Evolutionary conservation across 2,888 invertebrate species (phyloP).

Genomic region (Tachystola acroxantha): DNA sequence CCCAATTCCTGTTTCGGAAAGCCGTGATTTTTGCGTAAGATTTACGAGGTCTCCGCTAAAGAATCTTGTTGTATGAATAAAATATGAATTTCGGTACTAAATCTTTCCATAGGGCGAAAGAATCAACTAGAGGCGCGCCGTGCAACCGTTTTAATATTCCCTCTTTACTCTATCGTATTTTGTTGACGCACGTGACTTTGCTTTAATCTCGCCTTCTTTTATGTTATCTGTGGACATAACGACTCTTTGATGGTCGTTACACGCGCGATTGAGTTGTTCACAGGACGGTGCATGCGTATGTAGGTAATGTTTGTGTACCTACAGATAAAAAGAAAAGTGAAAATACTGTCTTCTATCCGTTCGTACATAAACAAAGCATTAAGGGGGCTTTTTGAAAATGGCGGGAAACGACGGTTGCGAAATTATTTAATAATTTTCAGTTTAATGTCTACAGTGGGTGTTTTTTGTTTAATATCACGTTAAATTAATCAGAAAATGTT

Average conservation of each 20-base stretch:
- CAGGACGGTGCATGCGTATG: too few relatives aligned
- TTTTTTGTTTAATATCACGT: too few relatives aligned
- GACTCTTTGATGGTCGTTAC: constrained; percentile 19
- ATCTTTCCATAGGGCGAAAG: constrained; percentile 2
- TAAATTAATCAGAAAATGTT: too few relatives aligned
- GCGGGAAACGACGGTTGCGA: too few relatives aligned
- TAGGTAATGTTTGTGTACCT: too few relatives aligned
- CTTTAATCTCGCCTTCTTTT: constrained; percentile 23
- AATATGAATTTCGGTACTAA: constrained; percentile 2
- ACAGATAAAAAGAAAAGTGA: too few relatives aligned
- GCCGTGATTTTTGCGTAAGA: constrained; percentile 3
- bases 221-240: constrained; percentile 24
- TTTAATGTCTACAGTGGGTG: too few relatives aligned
- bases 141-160: constrained; percentile 25
- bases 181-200: constrained; percentile 26
- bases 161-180: constrained; percentile 16
- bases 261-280: constrained; percentile 11
- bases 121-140: not conserved
- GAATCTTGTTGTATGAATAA: constrained; percentile 3
- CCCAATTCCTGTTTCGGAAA: constrained; percentile 4
- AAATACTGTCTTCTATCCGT: too few relatives aligned
- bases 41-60: constrained; percentile 1
- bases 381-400: too few relatives aligned
- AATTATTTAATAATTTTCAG: too few relatives aligned
- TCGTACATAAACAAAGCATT: too few relatives aligned